phyloP scores from a whole-genome alignment of 1,140 invertebrate genomes.

The Plectus sambesii region DNA sequence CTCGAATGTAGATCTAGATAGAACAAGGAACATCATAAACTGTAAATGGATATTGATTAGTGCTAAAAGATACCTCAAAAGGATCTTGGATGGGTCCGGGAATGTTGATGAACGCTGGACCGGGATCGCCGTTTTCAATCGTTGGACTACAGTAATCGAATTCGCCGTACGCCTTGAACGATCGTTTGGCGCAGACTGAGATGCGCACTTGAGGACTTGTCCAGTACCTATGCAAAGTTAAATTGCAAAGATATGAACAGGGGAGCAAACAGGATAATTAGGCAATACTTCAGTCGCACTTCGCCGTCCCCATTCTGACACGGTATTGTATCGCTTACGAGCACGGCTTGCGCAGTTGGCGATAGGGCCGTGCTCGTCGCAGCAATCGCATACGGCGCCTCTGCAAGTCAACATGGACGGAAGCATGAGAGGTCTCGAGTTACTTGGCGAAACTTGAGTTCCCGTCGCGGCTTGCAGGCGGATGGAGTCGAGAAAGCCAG shows the following conservation, averaged over 20 bases:
- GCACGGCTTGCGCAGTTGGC: constrained; percentile 34
- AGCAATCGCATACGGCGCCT: constrained; percentile 37
- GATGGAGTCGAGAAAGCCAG: constrained; percentile 33
- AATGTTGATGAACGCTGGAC: constrained; percentile 32
- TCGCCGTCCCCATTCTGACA: constrained; percentile 38
- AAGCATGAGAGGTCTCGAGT: background rate
- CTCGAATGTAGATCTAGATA: constrained; percentile 35
- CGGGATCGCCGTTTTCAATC: constrained; percentile 37
- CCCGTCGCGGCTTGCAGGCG: constrained; percentile 36
- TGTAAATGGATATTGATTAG: constrained; percentile 3
- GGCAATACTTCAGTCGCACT: constrained; percentile 36
- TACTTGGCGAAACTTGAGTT: constrained; percentile 36
- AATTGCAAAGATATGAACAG: constrained; percentile 5
- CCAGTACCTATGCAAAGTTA: constrained; percentile 43
- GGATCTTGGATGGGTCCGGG: constrained; percentile 33
- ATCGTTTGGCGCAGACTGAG: constrained; percentile 34
- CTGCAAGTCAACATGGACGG: constrained; percentile 20
- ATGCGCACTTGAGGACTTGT: constrained; percentile 36
- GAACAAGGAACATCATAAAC: background rate
- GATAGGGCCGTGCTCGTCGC: constrained; percentile 38
- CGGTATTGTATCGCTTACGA: constrained; percentile 40
- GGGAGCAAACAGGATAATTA: constrained; percentile 8
- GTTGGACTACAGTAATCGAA: constrained; percentile 38
- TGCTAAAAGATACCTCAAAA: constrained; percentile 36
- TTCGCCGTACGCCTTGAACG: constrained; percentile 27